Base-by-base conservation (phyloP, 2,888 invertebrate species). In the Dendrolimus houi region DNA sequence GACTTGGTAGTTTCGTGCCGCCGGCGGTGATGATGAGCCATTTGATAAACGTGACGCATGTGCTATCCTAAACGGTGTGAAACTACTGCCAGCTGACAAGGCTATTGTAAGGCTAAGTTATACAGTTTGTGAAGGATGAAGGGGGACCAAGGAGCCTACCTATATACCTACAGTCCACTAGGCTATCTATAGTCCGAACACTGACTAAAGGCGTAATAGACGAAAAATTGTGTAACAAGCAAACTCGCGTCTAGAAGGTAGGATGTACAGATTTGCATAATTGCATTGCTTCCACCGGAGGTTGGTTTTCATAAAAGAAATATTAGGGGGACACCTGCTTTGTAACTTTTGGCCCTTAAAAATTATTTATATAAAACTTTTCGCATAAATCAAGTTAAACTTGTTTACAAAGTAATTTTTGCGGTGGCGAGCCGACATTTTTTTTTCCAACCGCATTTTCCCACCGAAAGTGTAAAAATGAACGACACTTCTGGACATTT, bases 351-450 rank as follows among this genome's bases (percentile, higher is more conserved):
- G 83, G 47, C 83, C 80, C 81, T 78, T 81, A 85, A 89, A 87
- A 87, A 85, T 79, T 85, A 85, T 87, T 85, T 86, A 84, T 83
- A 75, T 81, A 76, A 71, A 88, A 89, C 79, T 88, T 89, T 79
- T 75, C 83, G 83, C 89, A 88, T 90, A 90, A 89, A 89, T 89
- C 88, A 87, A 71, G 75, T 74, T 79, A 81, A 87, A 89, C 82
- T 89, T 88, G 87, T 87, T 88, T 88, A 87, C 84, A 69, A 87
- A 87, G 89, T 87, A 84, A 88, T 88, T 82, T 85, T 72, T 72
- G 68, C 13, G 14, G 14, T n/a, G 17, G 13, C 64, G 60, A 67
- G 62, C 58, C 62, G 60, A 56, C 60, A 59, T 68, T 47, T 47
- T 47, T n/a, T 47, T 47, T 3, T 47, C 9, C 9, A 47, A 47